These are phyloP conservation scores for Harpegnathos saltator DNA, from an alignment of 1,140 invertebrate species.

Conservation along the genomic window DNA sequence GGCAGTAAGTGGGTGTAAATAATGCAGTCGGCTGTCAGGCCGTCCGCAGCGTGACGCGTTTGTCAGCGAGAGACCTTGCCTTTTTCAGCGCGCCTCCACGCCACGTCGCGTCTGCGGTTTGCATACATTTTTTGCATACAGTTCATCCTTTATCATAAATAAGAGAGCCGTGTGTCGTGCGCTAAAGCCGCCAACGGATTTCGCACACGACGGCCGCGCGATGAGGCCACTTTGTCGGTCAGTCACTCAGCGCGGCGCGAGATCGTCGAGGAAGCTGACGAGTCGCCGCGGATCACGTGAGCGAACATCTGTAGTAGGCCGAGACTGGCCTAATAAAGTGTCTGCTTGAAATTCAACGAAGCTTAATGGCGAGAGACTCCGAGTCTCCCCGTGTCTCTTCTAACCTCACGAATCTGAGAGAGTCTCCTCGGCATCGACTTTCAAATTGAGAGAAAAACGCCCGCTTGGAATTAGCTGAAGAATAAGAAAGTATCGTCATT, in stretches of 20 bases:
- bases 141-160: conserved; percentile 43
- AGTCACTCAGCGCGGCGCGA: not conserved
- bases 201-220: no score
- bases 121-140: conserved; percentile 49
- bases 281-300: not conserved
- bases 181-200: no score
- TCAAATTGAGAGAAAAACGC: no score
- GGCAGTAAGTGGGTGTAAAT: conserved; percentile 59
- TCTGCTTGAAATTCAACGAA: no score
- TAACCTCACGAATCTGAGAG: no score
- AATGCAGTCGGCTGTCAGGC: conserved; percentile 43
- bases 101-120: conserved; percentile 35
- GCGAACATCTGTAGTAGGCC: not conserved
- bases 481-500: no score
- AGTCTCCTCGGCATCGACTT: no score
- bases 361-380: no score
- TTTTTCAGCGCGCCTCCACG: conserved; percentile 29
- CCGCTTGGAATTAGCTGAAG: not conserved
- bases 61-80: conserved; percentile 17
- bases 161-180: not conserved
- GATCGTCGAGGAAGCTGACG: conserved; percentile 7
- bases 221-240: no score
- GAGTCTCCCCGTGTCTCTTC: no score
- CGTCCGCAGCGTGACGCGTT: conserved; percentile 53
- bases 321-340: not conserved